Conservation (phyloP, 2,888 invertebrate species). For the Coelopa pilipes region DNA sequence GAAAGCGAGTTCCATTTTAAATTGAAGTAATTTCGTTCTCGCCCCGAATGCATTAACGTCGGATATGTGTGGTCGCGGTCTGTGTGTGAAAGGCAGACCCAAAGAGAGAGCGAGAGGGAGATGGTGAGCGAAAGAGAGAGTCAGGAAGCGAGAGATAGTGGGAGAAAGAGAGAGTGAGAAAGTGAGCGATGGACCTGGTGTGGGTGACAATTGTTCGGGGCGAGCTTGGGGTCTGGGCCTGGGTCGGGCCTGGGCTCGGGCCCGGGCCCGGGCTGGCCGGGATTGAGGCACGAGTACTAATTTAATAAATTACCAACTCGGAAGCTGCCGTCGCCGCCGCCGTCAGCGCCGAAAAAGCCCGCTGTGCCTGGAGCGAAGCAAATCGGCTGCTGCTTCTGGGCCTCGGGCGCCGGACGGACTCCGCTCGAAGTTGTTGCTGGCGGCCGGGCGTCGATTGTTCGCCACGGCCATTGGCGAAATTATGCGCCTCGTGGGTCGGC, state of each 20-base stretch:
- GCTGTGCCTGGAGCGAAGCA: neutral
- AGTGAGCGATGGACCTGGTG: neutral
- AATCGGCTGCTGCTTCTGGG: too few relatives aligned
- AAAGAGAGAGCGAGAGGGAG: neutral
- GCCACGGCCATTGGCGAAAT: neutral
- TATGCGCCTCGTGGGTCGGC: neutral
- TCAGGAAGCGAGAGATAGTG: neutral
- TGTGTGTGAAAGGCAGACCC: neutral
- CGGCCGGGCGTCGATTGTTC: neutral
- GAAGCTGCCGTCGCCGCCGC: neutral
- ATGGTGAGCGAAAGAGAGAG: too few relatives aligned
- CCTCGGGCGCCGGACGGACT: too few relatives aligned
- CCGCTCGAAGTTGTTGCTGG: too few relatives aligned
- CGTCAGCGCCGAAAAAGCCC: neutral
- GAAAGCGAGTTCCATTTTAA: constrained; percentile 11
- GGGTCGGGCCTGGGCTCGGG: too few relatives aligned
- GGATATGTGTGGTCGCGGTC: neutral
- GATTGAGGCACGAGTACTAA: neutral
- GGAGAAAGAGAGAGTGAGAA: too few relatives aligned
- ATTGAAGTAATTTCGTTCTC: constrained; percentile 10
- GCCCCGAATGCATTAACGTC: neutral
- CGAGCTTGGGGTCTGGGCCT: neutral
- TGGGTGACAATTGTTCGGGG: neutral
- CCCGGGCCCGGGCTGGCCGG: too few relatives aligned
- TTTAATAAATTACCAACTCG: constrained; percentile 16